Evolutionary conservation across 2,888 invertebrate species (phyloP), one percentile per base, ranked within the genome.

Genomic region (Dendrolimus houi): DNA sequence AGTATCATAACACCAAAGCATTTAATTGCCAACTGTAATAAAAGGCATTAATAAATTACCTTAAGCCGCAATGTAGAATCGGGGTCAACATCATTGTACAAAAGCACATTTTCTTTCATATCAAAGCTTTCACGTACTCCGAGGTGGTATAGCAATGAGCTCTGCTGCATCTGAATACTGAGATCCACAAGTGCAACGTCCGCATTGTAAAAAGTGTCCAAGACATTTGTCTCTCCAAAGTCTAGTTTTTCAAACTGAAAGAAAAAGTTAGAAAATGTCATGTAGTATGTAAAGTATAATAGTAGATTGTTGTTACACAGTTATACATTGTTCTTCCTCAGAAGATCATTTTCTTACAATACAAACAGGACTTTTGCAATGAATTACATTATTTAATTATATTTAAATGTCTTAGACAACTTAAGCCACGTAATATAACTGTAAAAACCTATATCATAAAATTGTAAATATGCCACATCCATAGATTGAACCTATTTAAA

Each of bases 61-160:
- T 97, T 97, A 29, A 98, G 91, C 61, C 97, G 93, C 63, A 97
- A 87, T 9, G 98, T 97, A 64, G 95, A 93, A 81, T 98, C 97
- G 0, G 95, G 93, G 81, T 98, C 96, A 62, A 93, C 93, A 88
- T 98, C 97, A 87, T 98, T 98, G 76, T 94, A 96, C 8, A 97
- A 92, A 53, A 98, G 77, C 61, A 98, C 96, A 84, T 97, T 98
- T 77, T 98, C 96, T 75, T 96, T 97, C 98, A 98, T 99, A 60
- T 96, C 96, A 88, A 98, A 98, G 79, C 98, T 98, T 86, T 99
- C 99, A 56, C 99, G 92, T 0, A 99, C 98, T 54, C 99, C 99
- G 55, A 99, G 93, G 79, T 99, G 99, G 87, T 99, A 99, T 70
- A 97, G 96, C 59, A 99, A 91, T 0, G 98, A 95, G 65, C 97